Conservation (phyloP, 2,888 invertebrate species). For the Caenorhabditis panamensis region DNA sequence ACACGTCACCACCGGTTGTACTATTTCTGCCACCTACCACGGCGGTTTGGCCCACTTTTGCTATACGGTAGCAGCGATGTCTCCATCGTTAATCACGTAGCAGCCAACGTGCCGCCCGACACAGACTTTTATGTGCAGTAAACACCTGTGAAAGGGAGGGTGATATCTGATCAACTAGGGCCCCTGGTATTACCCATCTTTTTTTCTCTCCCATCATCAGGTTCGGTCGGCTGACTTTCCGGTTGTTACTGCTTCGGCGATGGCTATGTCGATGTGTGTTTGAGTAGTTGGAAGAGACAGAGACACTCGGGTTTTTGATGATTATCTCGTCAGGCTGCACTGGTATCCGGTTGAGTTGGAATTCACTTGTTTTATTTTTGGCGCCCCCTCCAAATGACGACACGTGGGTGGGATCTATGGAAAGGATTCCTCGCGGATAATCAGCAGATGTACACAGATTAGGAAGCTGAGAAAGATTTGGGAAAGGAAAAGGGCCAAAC, state of each 20-base stretch:
- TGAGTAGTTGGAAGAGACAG: slow-evolving; percentile 15
- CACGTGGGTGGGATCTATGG: background rate
- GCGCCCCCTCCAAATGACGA: background rate
- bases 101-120: background rate
- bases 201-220: slow-evolving; percentile 22
- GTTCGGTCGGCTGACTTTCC: slow-evolving; percentile 54
- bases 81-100: background rate
- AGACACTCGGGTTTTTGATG: slow-evolving; percentile 39
- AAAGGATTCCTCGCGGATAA: background rate
- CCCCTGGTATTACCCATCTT: slow-evolving; percentile 4
- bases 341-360: slow-evolving; percentile 36
- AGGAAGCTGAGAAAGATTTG: background rate
- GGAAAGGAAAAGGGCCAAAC: too few relatives aligned
- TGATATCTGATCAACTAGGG: slow-evolving; percentile 35
- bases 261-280: background rate
- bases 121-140: background rate
- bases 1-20: slow-evolving; percentile 14
- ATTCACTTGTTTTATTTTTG: slow-evolving; percentile 15
- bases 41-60: background rate
- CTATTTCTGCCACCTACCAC: background rate
- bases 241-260: slow-evolving; percentile 32
- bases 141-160: slow-evolving; percentile 18
- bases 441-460: background rate
- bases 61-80: background rate
- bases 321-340: slow-evolving; percentile 36